Base-by-base conservation (phyloP, 2,797 vertebrate species). In the Danio jaintianensis region DNA sequence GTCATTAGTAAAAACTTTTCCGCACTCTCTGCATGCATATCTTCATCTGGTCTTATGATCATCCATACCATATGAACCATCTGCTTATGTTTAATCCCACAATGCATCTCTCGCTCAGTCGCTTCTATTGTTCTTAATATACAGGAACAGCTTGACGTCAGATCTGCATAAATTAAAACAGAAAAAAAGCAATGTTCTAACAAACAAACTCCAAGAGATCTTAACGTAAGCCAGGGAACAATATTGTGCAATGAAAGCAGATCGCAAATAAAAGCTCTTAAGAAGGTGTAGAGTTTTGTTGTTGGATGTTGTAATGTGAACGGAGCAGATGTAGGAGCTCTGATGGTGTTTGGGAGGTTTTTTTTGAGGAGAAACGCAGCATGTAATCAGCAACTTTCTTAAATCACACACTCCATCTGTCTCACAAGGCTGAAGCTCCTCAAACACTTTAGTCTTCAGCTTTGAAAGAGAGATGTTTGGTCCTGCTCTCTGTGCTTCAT, bases 361-460 rank as follows among this genome's bases (percentile, higher is more conserved):
- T 81, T 75, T 59, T 1, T 89, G 91, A 90, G 89, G 87, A 82
- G 87, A 91, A 90, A 90, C 82, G 75, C 87, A 89, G 83, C 67
- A 81, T 69, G 81, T 88, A 88, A 88, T 92, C 90, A 91, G 89
- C 90, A 85, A 85, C 20, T 91, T 92, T 90, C 87, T 84, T 73
- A 70, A 87, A 72, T 58, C 82, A 75, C 87, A 90, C 91, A 89
- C 92, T 93, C 90, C 91, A 86, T 75, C 80, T 84, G 80, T 81
- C 81, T 81, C 61, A 42, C 62, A 58, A 82, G 69, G 69, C 62
- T 47, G 62, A 42, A 40, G 68, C 68, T 48, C 69, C 61, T 74
- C 29, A 72, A 73, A 78, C 47, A 43, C 52, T 68, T 79, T 43
- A 29, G 29, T 29, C 29, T n/a, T 74, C 38, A 40, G 42, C 61